Conservation (phyloP, 2,113 vertebrate species). For the Chitala chitala region DNA sequence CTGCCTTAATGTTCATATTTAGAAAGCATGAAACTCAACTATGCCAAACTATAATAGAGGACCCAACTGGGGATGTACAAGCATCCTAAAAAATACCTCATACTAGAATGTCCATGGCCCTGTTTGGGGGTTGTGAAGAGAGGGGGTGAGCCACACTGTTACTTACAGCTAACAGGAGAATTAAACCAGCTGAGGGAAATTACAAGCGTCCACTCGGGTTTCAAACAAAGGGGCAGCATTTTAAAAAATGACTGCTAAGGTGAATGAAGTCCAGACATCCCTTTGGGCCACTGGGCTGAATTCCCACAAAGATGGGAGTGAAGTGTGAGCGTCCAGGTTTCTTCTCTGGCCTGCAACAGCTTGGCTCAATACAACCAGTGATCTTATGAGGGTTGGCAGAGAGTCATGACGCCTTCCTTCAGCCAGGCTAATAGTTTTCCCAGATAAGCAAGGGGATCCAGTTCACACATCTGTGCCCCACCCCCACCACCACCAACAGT, state of each 20-base stretch:
- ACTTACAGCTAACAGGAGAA: neutral
- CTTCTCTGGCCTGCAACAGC: neutral
- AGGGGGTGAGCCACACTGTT: neutral
- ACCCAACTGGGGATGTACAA: too few species aligned
- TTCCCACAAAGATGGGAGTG: too few species aligned
- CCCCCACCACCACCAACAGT: neutral
- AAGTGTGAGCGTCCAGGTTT: too few species aligned
- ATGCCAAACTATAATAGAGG: too few species aligned
- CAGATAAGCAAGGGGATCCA: neutral
- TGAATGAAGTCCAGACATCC: too few species aligned
- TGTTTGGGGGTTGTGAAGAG: neutral
- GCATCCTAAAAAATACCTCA: neutral
- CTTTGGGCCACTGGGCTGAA: too few species aligned
- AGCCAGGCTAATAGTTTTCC: conserved; percentile 18
- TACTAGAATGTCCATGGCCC: neutral
- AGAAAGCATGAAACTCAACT: neutral
- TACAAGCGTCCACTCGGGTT: too few species aligned
- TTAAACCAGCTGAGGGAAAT: neutral
- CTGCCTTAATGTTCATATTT: neutral
- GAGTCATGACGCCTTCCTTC: neutral
- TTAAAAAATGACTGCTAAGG: too few species aligned
- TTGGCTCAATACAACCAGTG: neutral
- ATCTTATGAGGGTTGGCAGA: neutral
- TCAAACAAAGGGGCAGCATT: too few species aligned
- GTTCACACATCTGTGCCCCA: neutral